Base-by-base conservation (phyloP, 64 coral and sea anemone genomes). In the Pocillopora damicornis region DNA sequence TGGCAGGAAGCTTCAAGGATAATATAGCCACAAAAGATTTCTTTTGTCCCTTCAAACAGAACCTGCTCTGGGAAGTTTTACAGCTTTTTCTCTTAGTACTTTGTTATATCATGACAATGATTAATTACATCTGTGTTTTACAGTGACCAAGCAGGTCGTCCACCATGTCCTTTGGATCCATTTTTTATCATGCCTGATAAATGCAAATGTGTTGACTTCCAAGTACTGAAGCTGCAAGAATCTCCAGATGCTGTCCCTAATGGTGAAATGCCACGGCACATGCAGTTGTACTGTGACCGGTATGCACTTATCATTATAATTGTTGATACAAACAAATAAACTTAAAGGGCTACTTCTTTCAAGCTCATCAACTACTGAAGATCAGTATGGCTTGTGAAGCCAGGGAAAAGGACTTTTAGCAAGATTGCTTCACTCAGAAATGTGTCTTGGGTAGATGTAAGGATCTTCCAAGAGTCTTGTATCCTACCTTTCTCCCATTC, bases 121-220 rank as follows among this genome's bases (percentile, higher is more conserved):
- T 25, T 35, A 82, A 30, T 34, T 25, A 26, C 10, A 16, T 86
- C 6, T 69, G 81, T 69, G n/a, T 71, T 15, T 75, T 79, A 11
- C 30, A 98, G 97, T 74, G 97, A 99, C 34, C 97, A 99, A 84
- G 76, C 90, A 26, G 97, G 97, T 56, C 90, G 97, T 16, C 88
- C 87, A 17, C 97, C 97, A 13, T 99, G 97, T 25, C 97, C 97
- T 34, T 10, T 99, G 59, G 97, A 99, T 42, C 97, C 97, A 15
- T 99, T 99, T 86, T 99, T 88, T 65, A 99, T 99, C 74, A 99
- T 99, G 88, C 97, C 97, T 58, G 97, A 99, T 91, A 99, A 99
- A 82, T 99, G 97, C 78, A 95, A 99, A 60, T 99, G 97, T 88
- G 97, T 99, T 61, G 97, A 99, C 81, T 99, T 99, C 88, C 97